Percentiles rank a stretch among this genome's conserved stretches.
Evolutionary conservation across 2,888 invertebrate species (phyloP).

Genomic region (Ariolimax columbianus): DNA sequence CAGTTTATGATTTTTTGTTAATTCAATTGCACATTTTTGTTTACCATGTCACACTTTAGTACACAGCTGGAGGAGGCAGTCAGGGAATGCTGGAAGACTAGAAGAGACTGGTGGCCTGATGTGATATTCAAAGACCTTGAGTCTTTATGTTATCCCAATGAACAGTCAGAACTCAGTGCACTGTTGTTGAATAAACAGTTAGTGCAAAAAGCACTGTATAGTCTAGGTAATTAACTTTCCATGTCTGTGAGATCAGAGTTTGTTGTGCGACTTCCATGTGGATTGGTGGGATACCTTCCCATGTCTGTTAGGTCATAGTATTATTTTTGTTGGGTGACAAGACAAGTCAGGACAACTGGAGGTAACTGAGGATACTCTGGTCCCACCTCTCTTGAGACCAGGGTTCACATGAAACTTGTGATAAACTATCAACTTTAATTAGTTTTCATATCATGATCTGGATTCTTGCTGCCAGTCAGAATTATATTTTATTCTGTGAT

Average conservation of each 20-base stretch:
- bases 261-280: not conserved
- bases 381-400: no score
- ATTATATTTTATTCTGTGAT: no score
- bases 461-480: no score
- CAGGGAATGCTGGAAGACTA: slow-evolving; percentile 31
- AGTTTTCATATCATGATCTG: no score
- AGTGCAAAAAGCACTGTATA: not conserved
- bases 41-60: slow-evolving; percentile 3
- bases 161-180: not conserved
- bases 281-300: not conserved
- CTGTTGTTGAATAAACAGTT: not conserved
- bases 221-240: not conserved
- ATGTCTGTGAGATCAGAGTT: no score
- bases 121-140: not conserved
- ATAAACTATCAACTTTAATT: no score
- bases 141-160: not conserved
- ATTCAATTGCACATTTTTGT: not conserved
- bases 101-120: slow-evolving; percentile 43
- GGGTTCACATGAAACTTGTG: no score
- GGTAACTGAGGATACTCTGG: no score
- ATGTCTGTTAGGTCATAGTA: not conserved
- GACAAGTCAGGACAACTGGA: no score
- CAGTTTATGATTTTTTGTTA: no score
- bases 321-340: no score
- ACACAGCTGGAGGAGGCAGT: not conserved